Percentiles rank a stretch among this genome's conserved stretches.
phyloP scores from a whole-genome alignment of 2,888 invertebrate species.

The Xylocampa areola region DNA sequence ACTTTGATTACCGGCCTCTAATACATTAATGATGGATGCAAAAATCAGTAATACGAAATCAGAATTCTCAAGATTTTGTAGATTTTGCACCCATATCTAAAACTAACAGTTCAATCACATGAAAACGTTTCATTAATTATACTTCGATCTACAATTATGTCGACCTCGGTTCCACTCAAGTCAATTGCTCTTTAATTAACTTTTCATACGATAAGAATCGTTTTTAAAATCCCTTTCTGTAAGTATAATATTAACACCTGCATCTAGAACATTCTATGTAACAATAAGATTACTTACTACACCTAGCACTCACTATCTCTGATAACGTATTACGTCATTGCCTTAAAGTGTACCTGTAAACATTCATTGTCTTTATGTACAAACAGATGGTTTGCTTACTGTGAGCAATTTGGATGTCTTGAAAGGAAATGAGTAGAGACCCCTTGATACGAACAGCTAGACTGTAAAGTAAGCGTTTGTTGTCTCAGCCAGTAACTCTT shows the following conservation, averaged over 20 bases:
- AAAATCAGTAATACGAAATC: too few relatives aligned
- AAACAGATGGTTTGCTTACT: slow-evolving; percentile 22
- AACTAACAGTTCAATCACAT: neutral
- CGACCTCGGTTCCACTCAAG: neutral
- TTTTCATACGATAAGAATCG: slow-evolving; percentile 1
- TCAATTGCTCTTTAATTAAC: neutral
- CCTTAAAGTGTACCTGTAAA: slow-evolving; percentile 54
- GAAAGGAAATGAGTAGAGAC: neutral
- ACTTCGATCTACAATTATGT: neutral
- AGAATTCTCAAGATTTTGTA: too few relatives aligned
- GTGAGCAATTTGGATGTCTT: neutral
- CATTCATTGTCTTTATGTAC: slow-evolving; percentile 52
- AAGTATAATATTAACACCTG: slow-evolving; percentile 6
- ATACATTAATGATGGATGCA: too few relatives aligned
- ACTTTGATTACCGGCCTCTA: too few relatives aligned
- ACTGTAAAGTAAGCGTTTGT: too few relatives aligned
- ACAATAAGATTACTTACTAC: slow-evolving; percentile 18
- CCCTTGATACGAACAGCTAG: neutral
- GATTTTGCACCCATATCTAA: too few relatives aligned
- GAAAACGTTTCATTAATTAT: neutral
- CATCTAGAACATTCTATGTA: slow-evolving; percentile 31
- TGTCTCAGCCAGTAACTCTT: too few relatives aligned
- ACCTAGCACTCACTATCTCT: slow-evolving; percentile 33
- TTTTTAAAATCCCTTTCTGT: slow-evolving; percentile 6
- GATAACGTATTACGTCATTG: slow-evolving; percentile 58